Base-by-base conservation (phyloP, 2,113 vertebrate genomes). In the Neopipo cinnamomea region DNA sequence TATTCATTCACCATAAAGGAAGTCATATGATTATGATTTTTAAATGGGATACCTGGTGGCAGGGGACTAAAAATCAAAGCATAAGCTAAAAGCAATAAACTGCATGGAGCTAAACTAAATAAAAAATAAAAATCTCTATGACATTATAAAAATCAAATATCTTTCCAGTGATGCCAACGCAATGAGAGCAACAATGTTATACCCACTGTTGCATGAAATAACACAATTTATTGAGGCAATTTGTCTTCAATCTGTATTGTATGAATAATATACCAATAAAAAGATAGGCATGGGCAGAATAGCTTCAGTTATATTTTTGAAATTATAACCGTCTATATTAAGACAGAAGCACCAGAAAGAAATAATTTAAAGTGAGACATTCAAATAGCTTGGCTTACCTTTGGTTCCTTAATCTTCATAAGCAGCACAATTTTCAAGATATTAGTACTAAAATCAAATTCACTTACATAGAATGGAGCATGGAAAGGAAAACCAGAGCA, bases 151-250 rank as follows among this genome's bases (percentile, higher is more conserved):
- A 61, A 52, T 88, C 90, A 93, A 94, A 83, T 95, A 67, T 86
- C 25, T 91, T 93, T 75, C 49, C 56, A 91, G 19, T 61, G 61
- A 67, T 89, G 58, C 61, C 76, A 81, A 53, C 11, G 37, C 67
- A 94, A 77, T 24, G 52, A 89, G 67, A 96, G 63, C 37, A 93
- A 59, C 71, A 72, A 80, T 63, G 66, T 93, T 89, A 91, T 75
- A 81, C n/a, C 86, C 1, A 2, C 28, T 92, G 65, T 92, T 96
- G 88, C 88, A 80, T 93, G 85, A 95, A 94, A 94, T 93, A 93
- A 93, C 39, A 74, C 35, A 86, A 89, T 93, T 96, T 94, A 92
- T 91, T 84, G 80, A 72, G 52, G 72, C 72, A 93, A 84, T 96
- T 94, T 91, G 16, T 95, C 79, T 92, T 94, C 86, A 89, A 24